Evolutionary conservation across 2,113 vertebrate species (phyloP).

Genomic region (Megaptera novaeangliae): DNA sequence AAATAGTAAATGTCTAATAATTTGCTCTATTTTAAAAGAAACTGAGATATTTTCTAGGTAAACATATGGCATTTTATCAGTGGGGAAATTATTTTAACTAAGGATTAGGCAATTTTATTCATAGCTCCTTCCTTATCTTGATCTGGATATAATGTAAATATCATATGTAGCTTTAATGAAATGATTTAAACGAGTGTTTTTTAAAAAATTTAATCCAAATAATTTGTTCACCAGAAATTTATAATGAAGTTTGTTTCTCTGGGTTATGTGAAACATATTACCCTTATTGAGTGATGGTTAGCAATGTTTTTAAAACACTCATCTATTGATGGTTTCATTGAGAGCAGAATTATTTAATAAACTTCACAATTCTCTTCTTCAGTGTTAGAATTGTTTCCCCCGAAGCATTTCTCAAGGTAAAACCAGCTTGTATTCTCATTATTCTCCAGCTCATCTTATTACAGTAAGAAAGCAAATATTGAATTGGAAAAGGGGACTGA

Average conservation of each 20-base stretch:
- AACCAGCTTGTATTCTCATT: constrained; percentile 47
- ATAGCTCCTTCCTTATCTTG: not conserved
- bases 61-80: not conserved
- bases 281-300: constrained; percentile 15
- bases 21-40: not conserved
- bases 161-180: not conserved
- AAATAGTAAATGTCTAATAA: not conserved
- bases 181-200: not conserved
- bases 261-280: not conserved
- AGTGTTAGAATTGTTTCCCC: constrained; percentile 54
- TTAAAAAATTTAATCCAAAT: not conserved
- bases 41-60: not conserved
- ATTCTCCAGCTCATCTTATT: constrained; percentile 61
- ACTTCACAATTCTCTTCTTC: constrained; percentile 10
- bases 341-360: constrained; percentile 63
- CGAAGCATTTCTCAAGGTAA: constrained; percentile 68
- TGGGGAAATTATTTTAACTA: not conserved
- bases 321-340: constrained; percentile 42
- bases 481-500: constrained; percentile 35
- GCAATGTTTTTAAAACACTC: constrained; percentile 22
- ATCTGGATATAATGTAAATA: not conserved
- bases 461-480: constrained; percentile 52
- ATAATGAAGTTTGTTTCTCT: constrained; percentile 21
- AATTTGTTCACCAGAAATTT: not conserved
- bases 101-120: not conserved